Base-by-base conservation (phyloP, 2,797 vertebrate genomes). In the Thunnus albacares region DNA sequence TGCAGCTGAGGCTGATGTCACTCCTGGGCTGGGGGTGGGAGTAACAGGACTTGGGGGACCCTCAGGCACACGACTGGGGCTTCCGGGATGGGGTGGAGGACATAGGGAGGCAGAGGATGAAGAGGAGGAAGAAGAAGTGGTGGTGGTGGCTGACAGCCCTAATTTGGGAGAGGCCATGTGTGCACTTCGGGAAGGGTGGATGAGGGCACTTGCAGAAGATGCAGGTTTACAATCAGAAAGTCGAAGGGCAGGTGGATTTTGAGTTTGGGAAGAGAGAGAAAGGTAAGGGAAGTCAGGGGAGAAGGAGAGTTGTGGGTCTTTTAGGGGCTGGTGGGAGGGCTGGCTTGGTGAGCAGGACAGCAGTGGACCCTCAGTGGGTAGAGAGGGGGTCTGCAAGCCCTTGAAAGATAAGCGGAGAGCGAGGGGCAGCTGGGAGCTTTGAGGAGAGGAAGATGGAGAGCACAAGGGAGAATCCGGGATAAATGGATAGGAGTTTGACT, bases 161-260 rank as follows among this genome's bases (percentile, higher is more conserved):
- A 96, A 78, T 87, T 96, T 96, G 20, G 96, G 96, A 87, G 96
- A 96, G 30, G 95, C 96, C 96, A 96, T 96, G 73, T 89, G 82
- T 81, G 83, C 35, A 10, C 76, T 80, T 67, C 80, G 70, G 47
- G 77, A 68, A 22, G 78, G 71, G 68, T 81, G 76, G 78, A 28
- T 70, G 49, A 85, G 83, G 30, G 64, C 85, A 72, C 87, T 83
- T 75, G 82, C 77, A 81, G 85, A 85, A 79, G 85, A 90, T 0
- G 91, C 65, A 28, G 92, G 78, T 41, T 82, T 85, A 28, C 72
- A 77, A 73, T 70, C 79, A 9, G 87, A 84, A 30, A 84, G 79
- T 51, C 51, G 79, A 30, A 73, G 84, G 14, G 33, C 69, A 20
- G 78, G 67, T 35, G 75, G 65, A 59, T 86, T 75, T 22, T 77